Conservation (phyloP, 2,888 invertebrate species). For the Orthosia gothica region DNA sequence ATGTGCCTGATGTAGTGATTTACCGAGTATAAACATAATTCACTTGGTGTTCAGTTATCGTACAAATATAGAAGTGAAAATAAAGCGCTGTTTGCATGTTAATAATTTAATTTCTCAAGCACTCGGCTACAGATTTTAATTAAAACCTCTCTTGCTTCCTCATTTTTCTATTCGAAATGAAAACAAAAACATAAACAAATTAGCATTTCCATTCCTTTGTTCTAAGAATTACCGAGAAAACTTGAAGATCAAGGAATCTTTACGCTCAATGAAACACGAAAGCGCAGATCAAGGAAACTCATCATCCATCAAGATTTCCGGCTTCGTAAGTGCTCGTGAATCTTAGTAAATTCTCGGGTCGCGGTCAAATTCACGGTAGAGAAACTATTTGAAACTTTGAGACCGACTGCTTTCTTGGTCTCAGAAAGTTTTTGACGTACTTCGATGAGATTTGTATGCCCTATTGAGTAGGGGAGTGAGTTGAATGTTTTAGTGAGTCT, state of each 20-base stretch:
- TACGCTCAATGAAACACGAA: constrained; percentile 32
- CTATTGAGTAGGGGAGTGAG: constrained; percentile 24
- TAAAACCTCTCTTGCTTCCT: background rate
- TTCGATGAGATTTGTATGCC: constrained; percentile 35
- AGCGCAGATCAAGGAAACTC: constrained; percentile 25
- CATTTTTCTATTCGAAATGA: background rate
- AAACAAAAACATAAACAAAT: background rate
- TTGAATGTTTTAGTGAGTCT: constrained; percentile 1
- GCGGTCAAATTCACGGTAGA: constrained; percentile 24
- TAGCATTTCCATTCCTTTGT: constrained; percentile 1
- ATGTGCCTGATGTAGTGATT: no score
- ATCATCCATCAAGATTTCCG: constrained; percentile 50
- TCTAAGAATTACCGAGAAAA: constrained; percentile 9
- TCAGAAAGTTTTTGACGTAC: constrained; percentile 41
- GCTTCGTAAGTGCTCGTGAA: constrained; percentile 49
- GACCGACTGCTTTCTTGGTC: constrained; percentile 31
- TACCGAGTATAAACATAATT: no score
- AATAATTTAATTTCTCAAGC: background rate
- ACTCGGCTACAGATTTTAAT: no score
- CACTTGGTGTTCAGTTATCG: no score
- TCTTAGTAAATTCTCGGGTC: constrained; percentile 22
- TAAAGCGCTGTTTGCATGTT: no score
- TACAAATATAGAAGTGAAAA: no score
- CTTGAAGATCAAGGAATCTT: constrained; percentile 30
- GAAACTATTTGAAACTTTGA: constrained; percentile 43